These are phyloP conservation scores for Tribolium castaneum DNA, from an alignment of 1,140 invertebrate genomes.

Conservation along the genomic window DNA sequence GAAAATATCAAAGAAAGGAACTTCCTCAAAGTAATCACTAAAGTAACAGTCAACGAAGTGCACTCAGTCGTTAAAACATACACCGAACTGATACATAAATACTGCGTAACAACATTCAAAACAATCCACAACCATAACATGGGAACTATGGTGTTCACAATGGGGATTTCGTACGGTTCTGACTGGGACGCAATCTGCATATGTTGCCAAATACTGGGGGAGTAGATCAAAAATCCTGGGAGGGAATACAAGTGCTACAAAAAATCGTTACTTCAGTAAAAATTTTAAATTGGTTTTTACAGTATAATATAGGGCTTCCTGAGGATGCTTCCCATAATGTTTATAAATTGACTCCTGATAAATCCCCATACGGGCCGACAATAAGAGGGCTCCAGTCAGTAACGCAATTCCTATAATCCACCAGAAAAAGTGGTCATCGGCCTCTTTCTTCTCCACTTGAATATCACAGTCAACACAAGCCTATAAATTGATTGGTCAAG, in stretches of 20 bases:
- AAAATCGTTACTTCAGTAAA: slow-evolving; percentile 33
- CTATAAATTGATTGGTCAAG: slow-evolving; percentile 40
- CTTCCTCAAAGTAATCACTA: slow-evolving; percentile 95
- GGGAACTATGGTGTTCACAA: slow-evolving; percentile 72
- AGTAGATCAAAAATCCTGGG: slow-evolving; percentile 84
- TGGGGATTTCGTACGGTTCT: slow-evolving; percentile 65
- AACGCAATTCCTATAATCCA: slow-evolving; percentile 87
- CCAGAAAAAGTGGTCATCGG: slow-evolving; percentile 78
- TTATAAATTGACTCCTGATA: slow-evolving; percentile 93
- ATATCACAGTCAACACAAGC: slow-evolving; percentile 60
- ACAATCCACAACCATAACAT: slow-evolving; percentile 83
- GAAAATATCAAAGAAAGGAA: slow-evolving; percentile 96
- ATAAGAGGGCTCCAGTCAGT: slow-evolving; percentile 88
- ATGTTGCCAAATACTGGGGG: slow-evolving; percentile 81
- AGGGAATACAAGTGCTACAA: slow-evolving; percentile 86
- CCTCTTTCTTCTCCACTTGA: slow-evolving; percentile 63
- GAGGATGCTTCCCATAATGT: slow-evolving; percentile 92
- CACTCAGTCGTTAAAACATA: slow-evolving; percentile 95
- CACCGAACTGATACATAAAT: slow-evolving; percentile 94
- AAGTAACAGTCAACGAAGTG: slow-evolving; percentile 92
- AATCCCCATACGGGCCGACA: slow-evolving; percentile 96
- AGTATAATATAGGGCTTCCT: slow-evolving; percentile 95
- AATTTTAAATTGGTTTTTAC: slow-evolving; percentile 61
- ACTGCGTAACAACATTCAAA: slow-evolving; percentile 92
- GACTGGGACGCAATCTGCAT: slow-evolving; percentile 71